Evolutionary conservation across 2,113 vertebrate species (phyloP).

Genomic region (Tichodroma muraria): DNA sequence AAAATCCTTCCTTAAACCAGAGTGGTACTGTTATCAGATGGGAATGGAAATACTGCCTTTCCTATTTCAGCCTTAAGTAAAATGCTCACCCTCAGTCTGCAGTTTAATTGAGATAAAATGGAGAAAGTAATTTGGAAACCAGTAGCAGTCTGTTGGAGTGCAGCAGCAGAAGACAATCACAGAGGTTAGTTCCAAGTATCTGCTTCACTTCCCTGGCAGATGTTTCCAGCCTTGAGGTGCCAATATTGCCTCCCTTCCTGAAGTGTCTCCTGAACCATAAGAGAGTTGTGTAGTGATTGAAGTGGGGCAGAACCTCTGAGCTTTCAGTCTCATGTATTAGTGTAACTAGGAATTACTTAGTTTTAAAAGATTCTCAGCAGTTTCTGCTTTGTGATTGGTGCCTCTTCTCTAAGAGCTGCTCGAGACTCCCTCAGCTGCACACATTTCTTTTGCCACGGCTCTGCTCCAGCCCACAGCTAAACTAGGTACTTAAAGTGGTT

Average conservation of each 20-base stretch:
- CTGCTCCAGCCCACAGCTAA: background rate
- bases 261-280: background rate
- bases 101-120: background rate
- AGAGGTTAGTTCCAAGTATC: background rate
- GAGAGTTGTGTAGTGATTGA: background rate
- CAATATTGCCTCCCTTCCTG: background rate
- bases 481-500: background rate
- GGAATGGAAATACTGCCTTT: background rate
- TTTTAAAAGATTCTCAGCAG: background rate
- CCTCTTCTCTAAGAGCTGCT: background rate
- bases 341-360: background rate
- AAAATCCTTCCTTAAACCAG: background rate
- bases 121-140: background rate
- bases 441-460: background rate
- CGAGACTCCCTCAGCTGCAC: background rate
- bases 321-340: background rate
- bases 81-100: background rate
- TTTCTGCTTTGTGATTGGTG: background rate
- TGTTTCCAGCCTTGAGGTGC: background rate
- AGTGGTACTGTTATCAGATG: background rate
- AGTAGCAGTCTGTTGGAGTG: background rate
- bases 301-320: background rate
- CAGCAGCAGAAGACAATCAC: accelerated
- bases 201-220: background rate
- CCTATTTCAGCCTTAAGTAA: background rate